Percentiles rank a stretch among this genome's conserved stretches.
phyloP scores from a whole-genome alignment of 2,113 vertebrate species.

The Chitala chitala region DNA sequence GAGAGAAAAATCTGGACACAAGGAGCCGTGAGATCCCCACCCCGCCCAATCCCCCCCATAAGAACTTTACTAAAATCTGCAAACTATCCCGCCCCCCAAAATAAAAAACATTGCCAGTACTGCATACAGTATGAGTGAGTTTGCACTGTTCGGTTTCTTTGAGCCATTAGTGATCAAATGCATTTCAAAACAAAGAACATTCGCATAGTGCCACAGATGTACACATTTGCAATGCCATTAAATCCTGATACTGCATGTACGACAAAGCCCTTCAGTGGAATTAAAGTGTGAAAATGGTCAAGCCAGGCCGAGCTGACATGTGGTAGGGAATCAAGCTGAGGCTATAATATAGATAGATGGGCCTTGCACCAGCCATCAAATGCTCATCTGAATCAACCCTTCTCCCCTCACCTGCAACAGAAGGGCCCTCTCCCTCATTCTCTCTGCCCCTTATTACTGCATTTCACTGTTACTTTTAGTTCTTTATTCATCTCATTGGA shows the following conservation, averaged over 20 bases:
- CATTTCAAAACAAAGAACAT: conserved; percentile 15
- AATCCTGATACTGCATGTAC: neutral
- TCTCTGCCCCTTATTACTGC: neutral
- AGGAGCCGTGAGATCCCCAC: conserved; percentile 62
- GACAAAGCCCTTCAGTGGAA: neutral
- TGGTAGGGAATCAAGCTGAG: conserved; percentile 34
- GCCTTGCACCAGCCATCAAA: conserved; percentile 24
- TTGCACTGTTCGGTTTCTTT: neutral
- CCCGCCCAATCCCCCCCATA: conserved; percentile 38
- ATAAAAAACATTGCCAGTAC: conserved; percentile 4
- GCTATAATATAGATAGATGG: conserved; percentile 6
- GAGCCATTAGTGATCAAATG: conserved; percentile 17
- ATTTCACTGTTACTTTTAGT: neutral
- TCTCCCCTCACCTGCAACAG: conserved; percentile 15
- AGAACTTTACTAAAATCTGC: conserved; percentile 39
- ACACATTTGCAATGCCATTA: neutral
- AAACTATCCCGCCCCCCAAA: conserved; percentile 15
- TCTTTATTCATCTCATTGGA: neutral
- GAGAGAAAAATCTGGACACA: conserved; percentile 61
- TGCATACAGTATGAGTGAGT: neutral
- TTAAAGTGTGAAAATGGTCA: neutral
- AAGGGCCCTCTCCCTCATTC: neutral
- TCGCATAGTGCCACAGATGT: conserved; percentile 18
- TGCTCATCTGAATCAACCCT: neutral
- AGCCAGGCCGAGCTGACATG: neutral